phyloP scores from a whole-genome alignment of 2,113 vertebrate genomes.

The Morone saxatilis region DNA sequence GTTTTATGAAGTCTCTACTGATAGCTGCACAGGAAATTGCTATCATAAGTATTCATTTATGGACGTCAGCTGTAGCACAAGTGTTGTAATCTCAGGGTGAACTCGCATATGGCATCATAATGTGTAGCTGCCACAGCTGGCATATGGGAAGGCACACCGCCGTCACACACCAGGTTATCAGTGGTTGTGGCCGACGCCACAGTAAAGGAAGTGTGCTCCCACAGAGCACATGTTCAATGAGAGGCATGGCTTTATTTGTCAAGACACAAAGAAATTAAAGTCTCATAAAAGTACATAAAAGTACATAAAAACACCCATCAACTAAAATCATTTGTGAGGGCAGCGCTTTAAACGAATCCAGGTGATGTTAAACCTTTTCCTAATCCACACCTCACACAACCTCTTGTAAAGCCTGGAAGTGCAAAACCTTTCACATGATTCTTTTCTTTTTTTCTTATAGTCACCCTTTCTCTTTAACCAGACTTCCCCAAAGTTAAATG shows the following conservation, averaged over 20 bases:
- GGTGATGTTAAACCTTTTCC: neutral
- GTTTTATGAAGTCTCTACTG: neutral
- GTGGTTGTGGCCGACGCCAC: conserved; percentile 30
- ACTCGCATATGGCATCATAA: conserved; percentile 44
- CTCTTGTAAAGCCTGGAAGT: neutral
- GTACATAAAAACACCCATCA: neutral
- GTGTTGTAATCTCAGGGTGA: conserved; percentile 60
- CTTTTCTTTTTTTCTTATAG: neutral
- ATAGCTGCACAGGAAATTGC: conserved; percentile 38
- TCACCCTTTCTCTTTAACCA: neutral
- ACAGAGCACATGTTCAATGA: conserved; percentile 75
- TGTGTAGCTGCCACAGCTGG: conserved; percentile 73
- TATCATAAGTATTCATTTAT: conserved; percentile 58
- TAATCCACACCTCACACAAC: neutral
- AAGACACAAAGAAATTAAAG: conserved; percentile 44
- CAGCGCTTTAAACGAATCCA: neutral
- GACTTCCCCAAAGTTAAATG: conserved; percentile 52
- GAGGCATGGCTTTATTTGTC: conserved; percentile 62
- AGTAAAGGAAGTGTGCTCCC: conserved; percentile 62
- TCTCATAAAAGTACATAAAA: conserved; percentile 60
- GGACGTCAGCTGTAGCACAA: conserved; percentile 55
- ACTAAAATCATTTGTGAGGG: neutral
- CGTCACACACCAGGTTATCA: conserved; percentile 68
- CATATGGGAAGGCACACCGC: conserved; percentile 54
- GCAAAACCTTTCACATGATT: neutral